Percentiles rank a stretch among this genome's conserved stretches.
Evolutionary conservation across 2,113 vertebrate species (phyloP).

Genomic region (Hylia prasina): DNA sequence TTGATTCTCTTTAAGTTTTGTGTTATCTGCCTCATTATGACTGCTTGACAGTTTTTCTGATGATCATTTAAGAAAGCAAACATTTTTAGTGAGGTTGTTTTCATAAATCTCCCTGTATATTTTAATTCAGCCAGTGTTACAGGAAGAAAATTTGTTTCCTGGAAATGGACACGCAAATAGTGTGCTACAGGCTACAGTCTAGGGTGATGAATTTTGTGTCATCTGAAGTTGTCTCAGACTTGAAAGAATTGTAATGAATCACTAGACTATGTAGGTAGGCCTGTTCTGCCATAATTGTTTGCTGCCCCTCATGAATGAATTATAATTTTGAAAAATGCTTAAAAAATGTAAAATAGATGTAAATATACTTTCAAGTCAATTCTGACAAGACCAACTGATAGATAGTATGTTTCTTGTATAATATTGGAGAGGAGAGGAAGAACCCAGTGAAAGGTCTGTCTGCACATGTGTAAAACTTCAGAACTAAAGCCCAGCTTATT

Average conservation of each 20-base stretch:
- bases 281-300: neutral
- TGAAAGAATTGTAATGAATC: neutral
- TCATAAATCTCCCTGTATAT: neutral
- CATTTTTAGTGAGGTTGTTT: neutral
- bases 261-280: neutral
- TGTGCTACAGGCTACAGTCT: neutral
- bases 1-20: neutral
- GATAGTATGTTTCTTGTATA: neutral
- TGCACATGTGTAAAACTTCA: neutral
- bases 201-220: neutral
- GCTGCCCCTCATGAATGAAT: neutral
- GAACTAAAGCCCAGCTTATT: neutral
- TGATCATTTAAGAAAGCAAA: neutral
- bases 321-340: neutral
- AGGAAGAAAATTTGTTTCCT: neutral
- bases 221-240: neutral
- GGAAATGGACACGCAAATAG: neutral
- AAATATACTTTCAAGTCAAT: neutral
- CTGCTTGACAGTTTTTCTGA: neutral
- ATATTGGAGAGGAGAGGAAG: neutral
- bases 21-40: neutral
- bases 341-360: neutral
- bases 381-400: neutral
- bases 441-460: neutral
- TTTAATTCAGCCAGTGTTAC: neutral